phyloP scores from a whole-genome alignment of 1,140 invertebrate species.

The Holcopasites calliopsidis region DNA sequence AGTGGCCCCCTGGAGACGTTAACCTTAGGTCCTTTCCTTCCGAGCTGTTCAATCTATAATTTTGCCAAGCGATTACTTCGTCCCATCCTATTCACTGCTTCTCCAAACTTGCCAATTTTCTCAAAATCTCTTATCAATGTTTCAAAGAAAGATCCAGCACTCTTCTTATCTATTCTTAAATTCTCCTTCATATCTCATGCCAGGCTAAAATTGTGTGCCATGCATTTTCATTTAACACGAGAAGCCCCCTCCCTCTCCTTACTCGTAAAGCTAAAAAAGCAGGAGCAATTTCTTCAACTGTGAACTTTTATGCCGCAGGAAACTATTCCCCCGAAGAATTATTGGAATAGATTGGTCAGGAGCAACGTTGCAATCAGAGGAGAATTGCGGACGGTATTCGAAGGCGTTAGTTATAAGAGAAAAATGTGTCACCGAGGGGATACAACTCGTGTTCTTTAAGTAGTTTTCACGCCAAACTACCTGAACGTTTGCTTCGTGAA shows the following conservation, averaged over 20 bases:
- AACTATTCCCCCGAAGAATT: neutral
- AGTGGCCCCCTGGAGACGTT: slow-evolving; percentile 59
- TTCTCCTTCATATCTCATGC: too few species aligned
- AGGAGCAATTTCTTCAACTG: too few species aligned
- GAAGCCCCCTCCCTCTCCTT: too few species aligned
- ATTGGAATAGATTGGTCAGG: neutral
- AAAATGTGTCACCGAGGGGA: slow-evolving; percentile 18
- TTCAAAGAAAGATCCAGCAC: too few species aligned
- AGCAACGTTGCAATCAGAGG: neutral
- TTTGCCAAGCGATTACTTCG: neutral
- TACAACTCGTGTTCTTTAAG: neutral
- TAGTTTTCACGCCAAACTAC: neutral
- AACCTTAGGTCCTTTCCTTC: slow-evolving; percentile 60
- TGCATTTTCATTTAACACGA: too few species aligned
- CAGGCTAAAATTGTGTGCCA: too few species aligned
- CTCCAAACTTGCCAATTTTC: too few species aligned
- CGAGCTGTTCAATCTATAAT: slow-evolving; percentile 50
- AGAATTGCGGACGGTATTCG: neutral
- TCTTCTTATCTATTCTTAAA: too few species aligned
- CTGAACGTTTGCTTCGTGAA: neutral
- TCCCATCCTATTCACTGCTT: neutral
- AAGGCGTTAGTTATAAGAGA: neutral
- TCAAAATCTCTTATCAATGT: too few species aligned
- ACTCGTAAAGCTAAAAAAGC: too few species aligned
- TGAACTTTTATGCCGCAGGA: neutral